Evolutionary conservation across 2,797 vertebrate genomes (phyloP).

Genomic region (Channallabes apus): DNA sequence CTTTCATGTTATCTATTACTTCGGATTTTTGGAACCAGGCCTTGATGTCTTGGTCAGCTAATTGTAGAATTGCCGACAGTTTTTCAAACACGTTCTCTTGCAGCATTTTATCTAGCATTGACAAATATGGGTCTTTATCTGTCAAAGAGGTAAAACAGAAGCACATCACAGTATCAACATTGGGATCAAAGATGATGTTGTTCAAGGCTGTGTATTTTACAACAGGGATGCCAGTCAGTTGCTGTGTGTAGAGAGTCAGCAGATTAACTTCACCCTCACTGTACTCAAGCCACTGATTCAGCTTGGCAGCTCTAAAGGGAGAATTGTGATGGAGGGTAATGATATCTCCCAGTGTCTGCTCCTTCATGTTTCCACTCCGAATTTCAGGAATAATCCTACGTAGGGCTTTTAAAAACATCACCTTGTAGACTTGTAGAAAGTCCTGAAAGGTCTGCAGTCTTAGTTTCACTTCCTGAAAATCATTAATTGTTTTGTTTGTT

Average conservation of each 20-base stretch:
- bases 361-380: neutral
- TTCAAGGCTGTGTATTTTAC: neutral
- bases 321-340: slow-evolving; percentile 1
- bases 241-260: slow-evolving; percentile 21
- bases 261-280: slow-evolving; percentile 30
- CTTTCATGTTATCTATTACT: neutral
- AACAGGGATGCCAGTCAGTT: slow-evolving; percentile 4
- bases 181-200: neutral
- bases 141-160: slow-evolving; percentile 51
- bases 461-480: slow-evolving; percentile 4
- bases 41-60: neutral
- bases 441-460: slow-evolving; percentile 13
- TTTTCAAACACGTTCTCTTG: neutral
- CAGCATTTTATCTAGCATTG: neutral
- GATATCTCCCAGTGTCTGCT: slow-evolving; percentile 24
- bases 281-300: slow-evolving; percentile 32
- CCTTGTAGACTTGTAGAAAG: neutral
- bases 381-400: neutral
- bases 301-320: slow-evolving; percentile 7
- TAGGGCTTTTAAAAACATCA: neutral
- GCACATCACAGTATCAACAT: slow-evolving; percentile 22
- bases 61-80: neutral
- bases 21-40: neutral
- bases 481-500: neutral
- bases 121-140: slow-evolving; percentile 42